Evolutionary conservation across 2,888 invertebrate species (phyloP), one percentile per base, ranked within the genome.

Genomic region (Psylliodes chrysocephalus): DNA sequence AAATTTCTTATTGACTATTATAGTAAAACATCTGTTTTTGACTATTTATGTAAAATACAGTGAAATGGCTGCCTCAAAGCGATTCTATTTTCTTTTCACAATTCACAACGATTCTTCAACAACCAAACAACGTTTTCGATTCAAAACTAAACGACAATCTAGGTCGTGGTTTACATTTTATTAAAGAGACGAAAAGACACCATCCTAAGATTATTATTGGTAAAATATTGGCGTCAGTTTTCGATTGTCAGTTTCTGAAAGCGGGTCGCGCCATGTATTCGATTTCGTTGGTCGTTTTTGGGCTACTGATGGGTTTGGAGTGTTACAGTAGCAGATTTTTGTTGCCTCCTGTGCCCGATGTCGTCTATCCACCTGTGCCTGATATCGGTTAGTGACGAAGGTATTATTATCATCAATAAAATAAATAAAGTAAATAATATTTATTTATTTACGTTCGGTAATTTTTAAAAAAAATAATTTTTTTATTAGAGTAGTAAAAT

Each of bases 311-410:
- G 33, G n/a, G 33, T 47, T 38, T 60, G 28, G 46, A 52, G 46
- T 47, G 49, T 22, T 44, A 33, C 25, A 19, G 14, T 22, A 65
- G 75, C 6, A 73, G 79, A 56, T 77, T 78, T 65, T 61, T 81
- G 65, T 67, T 83, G 59, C 83, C 83, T 35, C 72, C 80, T 59
- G 82, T 85, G 18, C 84, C 84, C 8, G 83, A 82, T 66, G 78
- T 82, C 0, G 72, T 84, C 19, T 79, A 82, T 74, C 84, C 85
- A 12, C 82, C 83, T 3, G 75, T 85, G 42, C 84, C 85, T 2
- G 83, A 84, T 70, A 79, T 81, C 70, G 82, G 84, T 83, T 79
- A 79, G 76, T 66, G 19, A 30, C 5, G 3, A 33, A 33, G 33
- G 33, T 33, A 33, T 33, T 33, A 6, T 33, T 8, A 33, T 33